These are phyloP conservation scores for Melanotaenia boesemani DNA, from an alignment of 2,797 vertebrate genomes.

Conservation along the genomic window DNA sequence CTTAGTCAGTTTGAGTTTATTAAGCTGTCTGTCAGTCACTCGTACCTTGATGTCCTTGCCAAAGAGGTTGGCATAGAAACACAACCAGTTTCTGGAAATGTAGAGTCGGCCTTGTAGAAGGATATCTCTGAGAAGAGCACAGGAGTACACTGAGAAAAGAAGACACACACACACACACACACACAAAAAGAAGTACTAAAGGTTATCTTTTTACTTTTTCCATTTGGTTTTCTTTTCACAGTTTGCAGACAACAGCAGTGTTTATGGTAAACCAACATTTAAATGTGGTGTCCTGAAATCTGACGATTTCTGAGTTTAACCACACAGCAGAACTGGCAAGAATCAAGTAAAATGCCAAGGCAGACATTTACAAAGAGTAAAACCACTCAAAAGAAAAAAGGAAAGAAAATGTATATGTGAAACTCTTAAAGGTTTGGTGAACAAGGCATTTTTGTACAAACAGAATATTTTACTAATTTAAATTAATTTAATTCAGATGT, in stretches of 20 bases:
- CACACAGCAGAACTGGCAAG: slow-evolving; percentile 10
- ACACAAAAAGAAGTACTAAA: background rate
- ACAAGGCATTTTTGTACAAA: background rate
- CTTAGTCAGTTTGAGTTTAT: slow-evolving; percentile 34
- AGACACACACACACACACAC: slow-evolving; percentile 8
- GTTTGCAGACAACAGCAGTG: background rate
- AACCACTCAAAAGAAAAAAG: background rate
- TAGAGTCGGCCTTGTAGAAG: slow-evolving; percentile 96
- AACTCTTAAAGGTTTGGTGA: background rate
- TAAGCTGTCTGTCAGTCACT: slow-evolving; percentile 25
- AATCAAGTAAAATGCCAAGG: background rate
- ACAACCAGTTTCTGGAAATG: slow-evolving; percentile 97
- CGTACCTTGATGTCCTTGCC: slow-evolving; percentile 95
- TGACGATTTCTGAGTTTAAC: slow-evolving; percentile 8
- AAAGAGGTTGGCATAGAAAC: slow-evolving; percentile 97
- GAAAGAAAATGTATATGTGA: background rate
- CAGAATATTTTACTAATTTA: background rate
- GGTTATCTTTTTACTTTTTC: background rate
- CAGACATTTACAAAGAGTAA: background rate
- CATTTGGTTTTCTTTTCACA: background rate
- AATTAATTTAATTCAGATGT: background rate
- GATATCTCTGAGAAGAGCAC: slow-evolving; percentile 94
- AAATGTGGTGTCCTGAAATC: background rate
- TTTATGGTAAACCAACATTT: background rate
- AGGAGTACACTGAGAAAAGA: slow-evolving; percentile 90